Conservation (phyloP, 2,797 vertebrate genomes). For the Coregonus ussuriensis region DNA sequence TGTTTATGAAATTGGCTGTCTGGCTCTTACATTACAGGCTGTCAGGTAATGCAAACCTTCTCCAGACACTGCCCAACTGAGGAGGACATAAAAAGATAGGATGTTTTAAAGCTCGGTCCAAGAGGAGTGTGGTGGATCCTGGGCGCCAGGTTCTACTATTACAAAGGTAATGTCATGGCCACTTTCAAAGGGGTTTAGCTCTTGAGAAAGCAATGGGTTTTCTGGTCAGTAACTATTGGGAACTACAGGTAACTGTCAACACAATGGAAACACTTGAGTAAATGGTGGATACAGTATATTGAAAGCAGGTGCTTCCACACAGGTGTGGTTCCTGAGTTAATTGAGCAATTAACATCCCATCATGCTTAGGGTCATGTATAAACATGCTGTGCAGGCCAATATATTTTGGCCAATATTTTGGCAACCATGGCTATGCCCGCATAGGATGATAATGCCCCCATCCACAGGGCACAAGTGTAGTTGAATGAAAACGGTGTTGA, state of each 20-base stretch:
- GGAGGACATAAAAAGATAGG: slow-evolving; percentile 16
- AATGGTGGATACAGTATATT: too few species aligned
- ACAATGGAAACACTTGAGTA: too few species aligned
- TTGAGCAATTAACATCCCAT: too few species aligned
- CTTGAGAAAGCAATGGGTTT: slow-evolving; percentile 1
- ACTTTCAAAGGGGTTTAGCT: background rate
- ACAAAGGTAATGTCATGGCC: slow-evolving; percentile 33
- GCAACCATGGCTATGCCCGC: too few species aligned
- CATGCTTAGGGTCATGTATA: too few species aligned
- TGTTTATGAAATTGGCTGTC: slow-evolving; percentile 75
- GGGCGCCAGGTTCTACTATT: slow-evolving; percentile 15
- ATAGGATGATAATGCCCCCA: too few species aligned
- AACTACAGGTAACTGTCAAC: background rate
- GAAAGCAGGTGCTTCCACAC: too few species aligned
- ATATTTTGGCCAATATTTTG: too few species aligned
- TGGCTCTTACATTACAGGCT: slow-evolving; percentile 61
- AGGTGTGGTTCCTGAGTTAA: too few species aligned
- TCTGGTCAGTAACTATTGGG: background rate
- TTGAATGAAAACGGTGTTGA: too few species aligned
- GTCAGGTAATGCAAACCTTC: slow-evolving; percentile 59
- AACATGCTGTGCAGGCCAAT: too few species aligned
- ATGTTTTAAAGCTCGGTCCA: background rate
- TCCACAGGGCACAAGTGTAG: too few species aligned
- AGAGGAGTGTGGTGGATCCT: slow-evolving; percentile 2
- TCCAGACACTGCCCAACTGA: slow-evolving; percentile 39